Conservation (phyloP, 2,797 vertebrate species). For the Artibeus lituratus region DNA sequence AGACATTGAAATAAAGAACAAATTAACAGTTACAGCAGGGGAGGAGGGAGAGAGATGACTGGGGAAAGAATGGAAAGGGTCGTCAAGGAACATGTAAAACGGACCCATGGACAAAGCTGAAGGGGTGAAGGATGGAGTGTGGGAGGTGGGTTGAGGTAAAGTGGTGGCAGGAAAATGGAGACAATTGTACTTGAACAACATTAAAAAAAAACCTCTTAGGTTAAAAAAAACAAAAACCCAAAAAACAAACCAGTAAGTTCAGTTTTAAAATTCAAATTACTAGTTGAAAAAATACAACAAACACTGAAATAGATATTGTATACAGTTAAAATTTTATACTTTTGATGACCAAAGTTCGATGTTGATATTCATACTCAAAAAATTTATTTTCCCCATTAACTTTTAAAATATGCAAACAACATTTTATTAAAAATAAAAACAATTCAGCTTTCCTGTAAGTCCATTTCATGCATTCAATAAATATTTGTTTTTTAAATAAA, state of each 20-base stretch:
- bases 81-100: too few species aligned
- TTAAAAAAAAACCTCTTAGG: too few species aligned
- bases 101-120: too few species aligned
- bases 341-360: slow-evolving; percentile 13
- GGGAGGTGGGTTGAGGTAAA: too few species aligned
- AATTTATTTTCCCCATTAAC: not conserved
- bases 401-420: not conserved
- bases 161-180: too few species aligned
- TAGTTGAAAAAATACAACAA: slow-evolving; percentile 3
- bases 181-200: too few species aligned
- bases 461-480: not conserved
- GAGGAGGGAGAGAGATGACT: too few species aligned
- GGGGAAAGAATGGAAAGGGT: too few species aligned
- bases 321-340: not conserved
- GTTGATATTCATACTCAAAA: not conserved
- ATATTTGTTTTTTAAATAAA: not conserved
- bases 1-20: too few species aligned
- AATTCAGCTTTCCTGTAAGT: not conserved
- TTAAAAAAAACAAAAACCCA: too few species aligned
- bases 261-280: slow-evolving; percentile 44
- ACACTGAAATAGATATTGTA: not conserved
- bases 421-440: not conserved
- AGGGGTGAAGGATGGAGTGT: too few species aligned
- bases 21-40: too few species aligned
- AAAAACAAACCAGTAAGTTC: not conserved